Percentiles rank a stretch among this genome's conserved stretches.
Conservation (phyloP, 2,888 invertebrate genomes). For the Erebia epiphron region DNA sequence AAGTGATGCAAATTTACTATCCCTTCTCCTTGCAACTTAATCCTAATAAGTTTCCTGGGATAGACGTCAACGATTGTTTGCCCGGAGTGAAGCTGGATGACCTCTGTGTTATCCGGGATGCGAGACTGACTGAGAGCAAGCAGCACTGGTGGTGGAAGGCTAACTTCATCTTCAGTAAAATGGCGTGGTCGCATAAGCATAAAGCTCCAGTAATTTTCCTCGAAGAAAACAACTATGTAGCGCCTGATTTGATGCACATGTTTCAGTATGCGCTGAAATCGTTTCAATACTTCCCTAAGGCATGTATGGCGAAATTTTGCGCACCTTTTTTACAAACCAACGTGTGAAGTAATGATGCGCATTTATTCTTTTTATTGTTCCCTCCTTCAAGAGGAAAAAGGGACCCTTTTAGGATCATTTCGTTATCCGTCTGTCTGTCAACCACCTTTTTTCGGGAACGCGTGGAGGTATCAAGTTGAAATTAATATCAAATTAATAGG, state of each 20-base stretch:
- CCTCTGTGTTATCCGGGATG: conserved; percentile 46
- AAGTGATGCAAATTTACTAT: conserved; percentile 60
- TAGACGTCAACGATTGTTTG: conserved; percentile 45
- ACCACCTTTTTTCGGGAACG: too few relatives aligned
- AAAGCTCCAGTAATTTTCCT: conserved; percentile 52
- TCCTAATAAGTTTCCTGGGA: conserved; percentile 52
- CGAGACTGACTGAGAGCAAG: conserved; percentile 50
- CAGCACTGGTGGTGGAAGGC: conserved; percentile 68
- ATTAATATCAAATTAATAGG: background rate
- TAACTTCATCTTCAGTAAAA: conserved; percentile 49
- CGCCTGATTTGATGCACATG: conserved; percentile 56
- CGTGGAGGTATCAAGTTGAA: too few relatives aligned
- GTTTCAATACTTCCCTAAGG: conserved; percentile 44
- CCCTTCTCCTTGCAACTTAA: conserved; percentile 56
- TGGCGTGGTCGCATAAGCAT: conserved; percentile 43
- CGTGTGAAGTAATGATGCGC: too few relatives aligned
- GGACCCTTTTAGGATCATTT: too few relatives aligned
- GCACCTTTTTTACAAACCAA: too few relatives aligned
- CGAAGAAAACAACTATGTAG: conserved; percentile 54
- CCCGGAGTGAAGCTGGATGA: background rate
- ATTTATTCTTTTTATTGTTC: too few relatives aligned
- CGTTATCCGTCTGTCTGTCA: too few relatives aligned
- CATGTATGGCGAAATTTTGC: background rate
- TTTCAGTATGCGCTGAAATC: conserved; percentile 45
- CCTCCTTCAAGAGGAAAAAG: too few relatives aligned